Evolutionary conservation across 2,888 invertebrate genomes (phyloP).

Genomic region (Ligdia adustata): DNA sequence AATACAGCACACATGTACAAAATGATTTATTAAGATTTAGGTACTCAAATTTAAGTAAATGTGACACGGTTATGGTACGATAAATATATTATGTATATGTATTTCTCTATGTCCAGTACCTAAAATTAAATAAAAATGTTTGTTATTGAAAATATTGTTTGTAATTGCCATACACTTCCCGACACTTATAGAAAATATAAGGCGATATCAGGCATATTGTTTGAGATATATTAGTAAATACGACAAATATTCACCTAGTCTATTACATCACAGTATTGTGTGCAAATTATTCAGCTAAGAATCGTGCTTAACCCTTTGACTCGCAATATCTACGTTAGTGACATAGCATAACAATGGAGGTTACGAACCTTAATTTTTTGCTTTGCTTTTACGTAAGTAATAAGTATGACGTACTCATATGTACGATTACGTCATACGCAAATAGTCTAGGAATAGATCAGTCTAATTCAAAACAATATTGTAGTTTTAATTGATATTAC

Average conservation of each 20-base stretch:
- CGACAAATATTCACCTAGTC: background rate
- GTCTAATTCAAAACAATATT: too few species aligned
- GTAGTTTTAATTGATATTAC: too few species aligned
- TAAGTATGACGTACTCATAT: background rate
- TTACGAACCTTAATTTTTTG: background rate
- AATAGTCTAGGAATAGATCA: too few species aligned
- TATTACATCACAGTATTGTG: slow-evolving; percentile 14
- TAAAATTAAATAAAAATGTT: slow-evolving; percentile 82
- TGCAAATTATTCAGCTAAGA: slow-evolving; percentile 12
- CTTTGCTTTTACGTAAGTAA: background rate
- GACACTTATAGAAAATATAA: too few species aligned
- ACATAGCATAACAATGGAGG: slow-evolving; percentile 10
- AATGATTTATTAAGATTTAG: slow-evolving; percentile 68
- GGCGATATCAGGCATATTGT: background rate
- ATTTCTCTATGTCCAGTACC: slow-evolving; percentile 82
- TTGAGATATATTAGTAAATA: background rate
- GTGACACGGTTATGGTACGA: slow-evolving; percentile 73
- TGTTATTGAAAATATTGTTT: slow-evolving; percentile 66
- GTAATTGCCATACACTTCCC: slow-evolving; percentile 19
- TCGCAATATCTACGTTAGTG: background rate
- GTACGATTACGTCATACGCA: background rate
- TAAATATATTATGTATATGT: slow-evolving; percentile 72
- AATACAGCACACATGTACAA: slow-evolving; percentile 65
- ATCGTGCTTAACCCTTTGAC: slow-evolving; percentile 22
- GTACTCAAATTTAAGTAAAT: slow-evolving; percentile 46